A percentile compares a stretch with the other conserved stretches of the same genome.
phyloP scores from a whole-genome alignment of 2,797 vertebrate species.

The Tokudaia tokunoshimensis region DNA sequence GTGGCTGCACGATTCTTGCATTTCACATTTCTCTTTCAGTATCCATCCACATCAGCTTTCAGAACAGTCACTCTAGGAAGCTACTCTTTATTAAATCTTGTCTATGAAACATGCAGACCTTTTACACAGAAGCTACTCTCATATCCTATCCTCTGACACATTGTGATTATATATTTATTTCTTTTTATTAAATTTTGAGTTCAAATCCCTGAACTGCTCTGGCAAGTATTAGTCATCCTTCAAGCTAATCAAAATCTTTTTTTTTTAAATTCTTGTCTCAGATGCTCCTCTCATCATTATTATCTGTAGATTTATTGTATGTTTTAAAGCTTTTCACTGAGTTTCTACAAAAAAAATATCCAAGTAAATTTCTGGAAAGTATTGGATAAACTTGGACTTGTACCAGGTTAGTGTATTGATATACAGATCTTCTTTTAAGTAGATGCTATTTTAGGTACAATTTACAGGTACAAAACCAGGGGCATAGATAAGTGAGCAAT shows the following conservation, averaged over 20 bases:
- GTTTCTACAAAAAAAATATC: not conserved
- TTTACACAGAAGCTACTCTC: constrained; percentile 57
- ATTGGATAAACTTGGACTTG: constrained; percentile 11
- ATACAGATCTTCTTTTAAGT: constrained; percentile 38
- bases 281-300: not conserved
- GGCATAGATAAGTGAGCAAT: not conserved
- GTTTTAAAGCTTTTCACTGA: constrained; percentile 23
- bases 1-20: not conserved
- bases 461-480: constrained; percentile 33
- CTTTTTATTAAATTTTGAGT: constrained; percentile 71
- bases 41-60: constrained; percentile 36
- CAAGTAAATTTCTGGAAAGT: not conserved
- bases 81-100: constrained; percentile 62
- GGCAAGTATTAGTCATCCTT: constrained; percentile 38
- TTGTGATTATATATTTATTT: constrained; percentile 56
- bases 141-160: constrained; percentile 66
- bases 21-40: constrained; percentile 50
- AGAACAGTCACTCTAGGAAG: constrained; percentile 19
- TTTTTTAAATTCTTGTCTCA: not conserved
- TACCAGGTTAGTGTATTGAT: constrained; percentile 15
- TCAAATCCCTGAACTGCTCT: constrained; percentile 55
- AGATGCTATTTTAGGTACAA: not conserved
- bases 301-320: constrained; percentile 46
- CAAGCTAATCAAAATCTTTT: constrained; percentile 2
- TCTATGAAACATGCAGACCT: constrained; percentile 45